A percentile compares a stretch with the other conserved stretches of the same genome.
Evolutionary conservation across 2,797 vertebrate species (phyloP).

Genomic region (Etheostoma nigrum): DNA sequence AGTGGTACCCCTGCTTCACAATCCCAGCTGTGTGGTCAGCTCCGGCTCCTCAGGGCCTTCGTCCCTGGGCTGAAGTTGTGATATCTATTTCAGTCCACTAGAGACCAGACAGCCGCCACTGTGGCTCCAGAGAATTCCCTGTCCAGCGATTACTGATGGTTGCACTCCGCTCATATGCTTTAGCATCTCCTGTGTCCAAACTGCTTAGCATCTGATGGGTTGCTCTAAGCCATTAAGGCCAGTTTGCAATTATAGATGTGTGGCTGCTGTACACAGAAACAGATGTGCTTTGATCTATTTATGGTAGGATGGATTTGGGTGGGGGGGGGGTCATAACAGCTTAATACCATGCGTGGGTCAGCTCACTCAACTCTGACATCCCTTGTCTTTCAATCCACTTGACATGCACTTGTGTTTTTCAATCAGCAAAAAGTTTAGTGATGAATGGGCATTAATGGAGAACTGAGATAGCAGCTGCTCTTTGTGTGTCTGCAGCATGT

Average conservation of each 20-base stretch:
- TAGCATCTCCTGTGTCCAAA: slow-evolving; percentile 82
- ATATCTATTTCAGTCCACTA: slow-evolving; percentile 87
- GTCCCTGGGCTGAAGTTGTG: slow-evolving; percentile 78
- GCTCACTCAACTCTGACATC: slow-evolving; percentile 78
- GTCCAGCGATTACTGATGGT: slow-evolving; percentile 73
- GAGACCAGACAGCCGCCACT: slow-evolving; percentile 76
- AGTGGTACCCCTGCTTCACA: slow-evolving; percentile 34
- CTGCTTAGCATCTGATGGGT: slow-evolving; percentile 80
- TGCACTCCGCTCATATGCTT: slow-evolving; percentile 78
- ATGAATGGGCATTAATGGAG: slow-evolving; percentile 50
- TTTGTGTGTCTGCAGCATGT: slow-evolving; percentile 6
- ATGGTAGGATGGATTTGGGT: slow-evolving; percentile 66
- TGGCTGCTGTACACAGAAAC: slow-evolving; percentile 82
- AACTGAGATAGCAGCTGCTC: slow-evolving; percentile 28
- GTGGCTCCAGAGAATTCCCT: slow-evolving; percentile 80
- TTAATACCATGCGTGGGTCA: slow-evolving; percentile 80
- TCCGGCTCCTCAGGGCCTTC: slow-evolving; percentile 58
- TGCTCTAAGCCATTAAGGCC: slow-evolving; percentile 81
- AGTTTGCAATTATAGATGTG: slow-evolving; percentile 84
- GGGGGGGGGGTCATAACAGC: slow-evolving; percentile 66
- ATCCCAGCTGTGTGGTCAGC: slow-evolving; percentile 76
- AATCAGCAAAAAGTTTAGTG: slow-evolving; percentile 55
- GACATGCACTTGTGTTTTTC: slow-evolving; percentile 75
- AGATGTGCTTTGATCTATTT: slow-evolving; percentile 88
- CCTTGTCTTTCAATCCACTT: slow-evolving; percentile 78